A percentile compares a stretch with the other conserved stretches of the same genome.
These are phyloP conservation scores for Neogobius melanostomus DNA, from an alignment of 2,113 vertebrate genomes.

Conservation along the genomic window DNA sequence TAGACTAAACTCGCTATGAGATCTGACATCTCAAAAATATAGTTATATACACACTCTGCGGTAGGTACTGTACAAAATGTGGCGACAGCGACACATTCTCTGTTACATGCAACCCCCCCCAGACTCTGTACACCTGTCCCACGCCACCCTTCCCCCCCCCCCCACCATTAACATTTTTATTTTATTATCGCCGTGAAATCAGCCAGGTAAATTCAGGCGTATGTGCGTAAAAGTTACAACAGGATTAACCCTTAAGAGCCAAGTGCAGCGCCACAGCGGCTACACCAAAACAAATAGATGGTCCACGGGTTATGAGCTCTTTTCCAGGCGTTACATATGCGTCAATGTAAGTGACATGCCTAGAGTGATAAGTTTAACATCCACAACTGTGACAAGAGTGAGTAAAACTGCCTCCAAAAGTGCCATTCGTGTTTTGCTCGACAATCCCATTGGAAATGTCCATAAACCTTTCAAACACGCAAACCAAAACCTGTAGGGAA, in stretches of 20 bases:
- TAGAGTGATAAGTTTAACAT: background rate
- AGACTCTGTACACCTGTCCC: constrained; percentile 44
- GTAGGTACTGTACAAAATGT: constrained; percentile 86
- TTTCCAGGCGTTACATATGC: background rate
- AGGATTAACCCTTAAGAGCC: constrained; percentile 5
- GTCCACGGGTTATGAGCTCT: background rate
- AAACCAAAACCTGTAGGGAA: too few species aligned
- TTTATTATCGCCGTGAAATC: background rate
- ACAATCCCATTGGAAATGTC: too few species aligned
- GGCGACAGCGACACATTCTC: constrained; percentile 75
- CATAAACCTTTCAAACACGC: too few species aligned
- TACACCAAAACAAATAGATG: background rate
- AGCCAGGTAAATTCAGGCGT: constrained; percentile 10
- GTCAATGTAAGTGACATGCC: background rate
- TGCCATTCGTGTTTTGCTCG: background rate
- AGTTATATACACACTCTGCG: constrained; percentile 78
- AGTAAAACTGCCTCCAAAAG: background rate
- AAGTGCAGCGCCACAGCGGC: background rate
- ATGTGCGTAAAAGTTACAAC: background rate
- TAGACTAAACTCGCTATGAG: constrained; percentile 69
- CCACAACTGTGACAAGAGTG: background rate
- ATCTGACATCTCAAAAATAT: constrained; percentile 77
- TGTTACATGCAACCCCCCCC: constrained; percentile 73
- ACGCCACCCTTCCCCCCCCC: constrained; percentile 11
- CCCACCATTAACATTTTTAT: constrained; percentile 8